Evolutionary conservation across 2,888 invertebrate species (phyloP).

Genomic region (Megaustenia siamemsis): DNA sequence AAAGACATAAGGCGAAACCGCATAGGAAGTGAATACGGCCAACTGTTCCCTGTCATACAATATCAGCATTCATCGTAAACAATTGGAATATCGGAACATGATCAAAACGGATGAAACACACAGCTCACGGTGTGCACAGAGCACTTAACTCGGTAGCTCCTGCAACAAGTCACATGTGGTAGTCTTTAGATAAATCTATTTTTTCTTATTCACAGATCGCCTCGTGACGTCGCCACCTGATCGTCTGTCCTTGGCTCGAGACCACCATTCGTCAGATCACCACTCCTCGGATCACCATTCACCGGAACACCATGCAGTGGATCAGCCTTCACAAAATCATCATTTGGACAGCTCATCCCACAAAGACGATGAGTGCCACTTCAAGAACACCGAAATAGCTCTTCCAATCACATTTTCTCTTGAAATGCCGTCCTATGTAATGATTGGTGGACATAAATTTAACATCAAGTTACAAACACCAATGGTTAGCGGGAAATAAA

Average conservation of each 20-base stretch:
- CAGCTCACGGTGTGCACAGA: too few relatives aligned
- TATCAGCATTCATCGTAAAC: too few relatives aligned
- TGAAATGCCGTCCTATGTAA: constrained; percentile 56
- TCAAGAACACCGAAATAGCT: constrained; percentile 52
- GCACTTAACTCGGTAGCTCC: too few relatives aligned
- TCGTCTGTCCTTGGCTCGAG: background rate
- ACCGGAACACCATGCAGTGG: background rate
- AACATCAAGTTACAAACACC: constrained; percentile 55
- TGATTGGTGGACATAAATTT: constrained; percentile 54
- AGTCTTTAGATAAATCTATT: too few relatives aligned
- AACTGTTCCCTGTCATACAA: too few relatives aligned
- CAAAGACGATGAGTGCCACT: constrained; percentile 29
- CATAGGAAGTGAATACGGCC: too few relatives aligned
- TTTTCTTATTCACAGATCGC: background rate
- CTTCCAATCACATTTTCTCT: constrained; percentile 55
- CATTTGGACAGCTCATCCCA: background rate
- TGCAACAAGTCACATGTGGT: too few relatives aligned
- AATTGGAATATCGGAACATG: too few relatives aligned
- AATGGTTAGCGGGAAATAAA: constrained; percentile 21
- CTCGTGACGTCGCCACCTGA: background rate
- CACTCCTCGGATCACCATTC: background rate
- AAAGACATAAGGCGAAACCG: too few relatives aligned
- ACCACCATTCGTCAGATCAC: background rate
- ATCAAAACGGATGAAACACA: too few relatives aligned
- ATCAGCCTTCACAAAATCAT: background rate